These are phyloP conservation scores for Phenganax marumi DNA, from an alignment of 92 coral and sea anemone genomes.

Conservation along the genomic window DNA sequence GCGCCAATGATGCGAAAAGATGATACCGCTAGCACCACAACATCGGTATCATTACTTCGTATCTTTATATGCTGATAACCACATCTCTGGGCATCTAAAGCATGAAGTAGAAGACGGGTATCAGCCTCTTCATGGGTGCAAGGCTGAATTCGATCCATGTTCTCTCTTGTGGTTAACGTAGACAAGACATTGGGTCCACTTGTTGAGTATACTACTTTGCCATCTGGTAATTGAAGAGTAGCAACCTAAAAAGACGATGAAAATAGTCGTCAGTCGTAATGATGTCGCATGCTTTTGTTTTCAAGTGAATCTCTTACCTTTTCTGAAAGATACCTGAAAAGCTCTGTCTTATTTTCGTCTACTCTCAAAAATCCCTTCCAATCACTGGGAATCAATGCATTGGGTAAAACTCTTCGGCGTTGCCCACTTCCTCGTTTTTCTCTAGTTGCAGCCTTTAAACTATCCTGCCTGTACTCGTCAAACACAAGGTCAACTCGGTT, in stretches of 20 bases:
- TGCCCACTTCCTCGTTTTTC: conserved; percentile 69
- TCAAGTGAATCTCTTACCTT: conserved; percentile 25
- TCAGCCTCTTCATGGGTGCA: conserved; percentile 67
- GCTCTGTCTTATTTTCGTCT: conserved; percentile 64
- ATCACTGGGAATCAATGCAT: conserved; percentile 58
- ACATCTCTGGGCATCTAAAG: conserved; percentile 22
- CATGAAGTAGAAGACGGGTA: conserved; percentile 54
- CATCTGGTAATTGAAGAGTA: conserved; percentile 56
- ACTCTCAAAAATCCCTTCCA: conserved; percentile 75
- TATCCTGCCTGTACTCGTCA: conserved; percentile 57
- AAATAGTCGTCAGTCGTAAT: conserved; percentile 13
- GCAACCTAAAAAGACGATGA: conserved; percentile 54
- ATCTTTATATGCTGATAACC: conserved; percentile 50
- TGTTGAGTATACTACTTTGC: conserved; percentile 60
- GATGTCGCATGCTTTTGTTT: conserved; percentile 24
- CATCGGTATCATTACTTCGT: conserved; percentile 54
- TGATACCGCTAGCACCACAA: conserved; percentile 58
- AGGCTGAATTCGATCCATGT: conserved; percentile 27
- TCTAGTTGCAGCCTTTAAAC: conserved; percentile 60
- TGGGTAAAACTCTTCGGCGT: conserved; percentile 62
- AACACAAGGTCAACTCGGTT: conserved; percentile 67
- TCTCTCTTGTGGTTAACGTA: conserved; percentile 1
- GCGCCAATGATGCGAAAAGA: conserved; percentile 8
- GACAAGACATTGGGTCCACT: conserved; percentile 38
- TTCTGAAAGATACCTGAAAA: conserved; percentile 52